phyloP scores from a whole-genome alignment of 2,888 invertebrate species.

The Epinotia ramella region DNA sequence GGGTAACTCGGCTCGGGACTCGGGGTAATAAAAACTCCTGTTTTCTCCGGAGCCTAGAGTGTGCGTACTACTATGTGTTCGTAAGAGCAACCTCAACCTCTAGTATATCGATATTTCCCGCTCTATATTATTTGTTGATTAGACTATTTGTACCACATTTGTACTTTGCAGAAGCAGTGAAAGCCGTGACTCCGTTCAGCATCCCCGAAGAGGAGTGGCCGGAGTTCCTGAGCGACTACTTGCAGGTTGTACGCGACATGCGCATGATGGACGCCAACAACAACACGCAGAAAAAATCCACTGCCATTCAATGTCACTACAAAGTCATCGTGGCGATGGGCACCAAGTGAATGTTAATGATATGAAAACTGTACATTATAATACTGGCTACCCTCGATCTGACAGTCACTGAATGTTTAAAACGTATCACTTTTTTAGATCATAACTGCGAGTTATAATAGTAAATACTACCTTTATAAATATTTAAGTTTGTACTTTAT shows the following conservation, averaged over 20 bases:
- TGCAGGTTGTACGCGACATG: constrained; percentile 77
- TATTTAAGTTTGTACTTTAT: background rate
- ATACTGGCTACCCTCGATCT: background rate
- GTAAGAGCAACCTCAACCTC: background rate
- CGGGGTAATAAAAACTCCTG: too few species aligned
- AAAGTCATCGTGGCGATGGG: constrained; percentile 33
- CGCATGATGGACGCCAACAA: constrained; percentile 72
- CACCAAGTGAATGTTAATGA: constrained; percentile 16
- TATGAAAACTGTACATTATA: background rate
- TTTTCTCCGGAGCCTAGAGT: too few species aligned
- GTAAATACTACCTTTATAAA: background rate
- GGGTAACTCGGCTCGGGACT: too few species aligned
- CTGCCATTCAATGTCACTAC: constrained; percentile 28
- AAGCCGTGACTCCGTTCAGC: constrained; percentile 90
- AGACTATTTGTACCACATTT: background rate
- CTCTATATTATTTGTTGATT: background rate
- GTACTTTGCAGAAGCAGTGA: constrained; percentile 84
- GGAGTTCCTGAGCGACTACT: constrained; percentile 87
- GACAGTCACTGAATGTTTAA: background rate
- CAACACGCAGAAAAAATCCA: constrained; percentile 57
- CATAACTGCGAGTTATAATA: background rate
- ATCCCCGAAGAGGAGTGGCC: constrained; percentile 85
- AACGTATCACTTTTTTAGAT: background rate
- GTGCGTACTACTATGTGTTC: too few species aligned
- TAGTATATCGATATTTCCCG: too few species aligned